These are phyloP conservation scores for Catocala fraxini DNA, from an alignment of 2,888 invertebrate species.

Conservation along the genomic window DNA sequence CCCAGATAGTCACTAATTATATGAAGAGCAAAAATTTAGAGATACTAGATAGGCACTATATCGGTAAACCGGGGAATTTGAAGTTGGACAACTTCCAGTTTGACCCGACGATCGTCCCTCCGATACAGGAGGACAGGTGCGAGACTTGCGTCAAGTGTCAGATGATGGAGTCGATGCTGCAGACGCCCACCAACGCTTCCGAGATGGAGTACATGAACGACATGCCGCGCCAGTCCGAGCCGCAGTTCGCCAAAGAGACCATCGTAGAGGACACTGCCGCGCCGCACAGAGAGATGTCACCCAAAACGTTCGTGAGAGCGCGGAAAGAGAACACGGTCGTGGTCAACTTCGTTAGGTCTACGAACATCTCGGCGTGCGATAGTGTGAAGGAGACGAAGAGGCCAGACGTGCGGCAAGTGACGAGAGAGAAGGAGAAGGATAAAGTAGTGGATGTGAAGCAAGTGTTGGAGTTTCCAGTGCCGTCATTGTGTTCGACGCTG, in stretches of 20 bases:
- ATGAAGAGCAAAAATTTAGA: slow-evolving; percentile 92
- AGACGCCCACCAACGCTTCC: slow-evolving; percentile 93
- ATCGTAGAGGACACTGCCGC: slow-evolving; percentile 57
- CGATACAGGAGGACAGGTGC: slow-evolving; percentile 82
- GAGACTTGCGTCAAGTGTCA: slow-evolving; percentile 86
- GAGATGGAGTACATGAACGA: slow-evolving; percentile 89
- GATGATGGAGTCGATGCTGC: slow-evolving; percentile 87
- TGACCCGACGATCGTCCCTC: slow-evolving; percentile 80
- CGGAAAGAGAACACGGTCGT: slow-evolving; percentile 80
- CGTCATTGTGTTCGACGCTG: slow-evolving; percentile 57
- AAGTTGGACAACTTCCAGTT: slow-evolving; percentile 85
- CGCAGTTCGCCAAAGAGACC: slow-evolving; percentile 75
- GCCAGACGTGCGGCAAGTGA: slow-evolving; percentile 42
- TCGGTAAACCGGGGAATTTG: slow-evolving; percentile 86
- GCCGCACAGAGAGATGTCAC: slow-evolving; percentile 59
- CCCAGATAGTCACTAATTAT: slow-evolving; percentile 91
- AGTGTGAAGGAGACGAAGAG: slow-evolving; percentile 41
- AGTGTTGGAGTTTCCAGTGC: slow-evolving; percentile 88
- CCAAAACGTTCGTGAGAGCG: slow-evolving; percentile 78
- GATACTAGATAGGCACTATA: slow-evolving; percentile 87
- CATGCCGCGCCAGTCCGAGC: slow-evolving; percentile 74
- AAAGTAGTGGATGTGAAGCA: slow-evolving; percentile 66
- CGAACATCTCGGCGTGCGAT: slow-evolving; percentile 29
- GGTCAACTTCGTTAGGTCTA: slow-evolving; percentile 61
- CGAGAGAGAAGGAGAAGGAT: slow-evolving; percentile 44